Base-by-base conservation (phyloP, 2,113 vertebrate genomes). In the Circaetus cinerascens region DNA sequence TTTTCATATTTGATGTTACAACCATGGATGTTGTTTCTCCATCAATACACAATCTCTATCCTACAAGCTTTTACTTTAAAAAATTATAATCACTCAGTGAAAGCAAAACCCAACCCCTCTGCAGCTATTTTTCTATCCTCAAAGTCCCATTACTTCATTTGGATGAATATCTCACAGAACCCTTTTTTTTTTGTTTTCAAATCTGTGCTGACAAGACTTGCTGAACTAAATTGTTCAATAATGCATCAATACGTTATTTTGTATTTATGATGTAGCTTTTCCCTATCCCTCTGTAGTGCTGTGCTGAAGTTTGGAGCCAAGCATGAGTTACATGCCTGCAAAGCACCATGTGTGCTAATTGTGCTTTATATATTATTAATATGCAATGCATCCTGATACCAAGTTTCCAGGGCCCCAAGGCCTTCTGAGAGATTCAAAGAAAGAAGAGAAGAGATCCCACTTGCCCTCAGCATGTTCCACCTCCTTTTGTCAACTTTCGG, bases 151-250 rank as follows among this genome's bases (percentile, higher is more conserved):
- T 80, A 48, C 18, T 71, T 93, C 68, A 71, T 88, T 88, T 86
- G 66, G 26, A 79, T 64, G 3, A 82, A 46, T 51, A 80, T 72
- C 64, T 92, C 77, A 72, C 22, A 53, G 16, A 90, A 76, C 9
- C 4, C 15, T 51, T 53, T 59, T 57, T 27, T 15, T 8, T 60
- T 88, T 63, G 7, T 34, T 81, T 74, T 66, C 56, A 79, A 66
- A 79, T 68, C 63, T 83, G 75, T 13, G 29, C 57, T 95, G 93
- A 86, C 62, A 92, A 88, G 82, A 22, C 69, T 86, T 76, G 56
- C 66, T 69, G 82, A 95, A 86, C 40, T 85, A 85, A 90, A 93
- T 93, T 87, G 45, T 94, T 97, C 88, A 94, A 95, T 93, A 96
- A 94, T 93, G 94, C 80, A 94, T 89, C 92, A 71, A 84, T 95